Percentiles rank a stretch among this genome's conserved stretches.
Conservation (phyloP, 2,888 invertebrate species). For the Oconnorella tubifera region DNA sequence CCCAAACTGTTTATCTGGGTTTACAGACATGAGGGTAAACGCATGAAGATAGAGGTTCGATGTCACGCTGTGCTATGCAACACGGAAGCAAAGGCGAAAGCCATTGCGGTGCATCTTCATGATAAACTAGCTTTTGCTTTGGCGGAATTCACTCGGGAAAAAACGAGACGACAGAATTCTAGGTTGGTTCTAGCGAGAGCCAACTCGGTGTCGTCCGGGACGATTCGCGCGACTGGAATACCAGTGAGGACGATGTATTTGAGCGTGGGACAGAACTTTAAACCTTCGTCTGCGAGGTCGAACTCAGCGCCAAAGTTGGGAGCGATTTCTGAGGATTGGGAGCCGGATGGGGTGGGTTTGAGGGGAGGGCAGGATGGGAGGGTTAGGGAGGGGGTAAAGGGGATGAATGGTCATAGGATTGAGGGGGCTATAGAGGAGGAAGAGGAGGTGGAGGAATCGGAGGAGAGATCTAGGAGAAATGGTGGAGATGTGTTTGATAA, state of each 20-base stretch:
- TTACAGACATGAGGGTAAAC: slow-evolving; percentile 90
- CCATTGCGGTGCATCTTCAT: slow-evolving; percentile 64
- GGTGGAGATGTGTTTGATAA: too few species aligned
- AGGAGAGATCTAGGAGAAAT: too few species aligned
- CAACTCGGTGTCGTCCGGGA: slow-evolving; percentile 29
- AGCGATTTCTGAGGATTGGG: slow-evolving; percentile 64
- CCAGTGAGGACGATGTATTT: slow-evolving; percentile 63
- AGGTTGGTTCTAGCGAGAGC: slow-evolving; percentile 69
- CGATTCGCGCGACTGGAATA: slow-evolving; percentile 29
- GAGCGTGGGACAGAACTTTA: slow-evolving; percentile 79
- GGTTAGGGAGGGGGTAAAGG: neutral
- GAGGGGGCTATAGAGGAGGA: too few species aligned
- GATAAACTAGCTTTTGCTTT: slow-evolving; percentile 69
- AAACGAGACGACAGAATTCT: slow-evolving; percentile 89
- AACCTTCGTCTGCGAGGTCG: slow-evolving; percentile 89
- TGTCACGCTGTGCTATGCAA: slow-evolving; percentile 96
- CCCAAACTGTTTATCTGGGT: slow-evolving; percentile 69
- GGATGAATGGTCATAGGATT: too few species aligned
- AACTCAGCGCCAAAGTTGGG: slow-evolving; percentile 96
- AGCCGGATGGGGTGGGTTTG: slow-evolving; percentile 8
- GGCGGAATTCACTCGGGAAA: slow-evolving; percentile 91
- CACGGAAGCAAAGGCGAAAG: slow-evolving; percentile 75
- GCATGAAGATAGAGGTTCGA: slow-evolving; percentile 89
- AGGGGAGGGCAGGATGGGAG: neutral
- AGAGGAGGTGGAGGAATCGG: too few species aligned